Percentiles rank a stretch among this genome's conserved stretches.
Evolutionary conservation across 1,140 invertebrate genomes (phyloP).

Genomic region (Drosophila pseudoananassae): DNA sequence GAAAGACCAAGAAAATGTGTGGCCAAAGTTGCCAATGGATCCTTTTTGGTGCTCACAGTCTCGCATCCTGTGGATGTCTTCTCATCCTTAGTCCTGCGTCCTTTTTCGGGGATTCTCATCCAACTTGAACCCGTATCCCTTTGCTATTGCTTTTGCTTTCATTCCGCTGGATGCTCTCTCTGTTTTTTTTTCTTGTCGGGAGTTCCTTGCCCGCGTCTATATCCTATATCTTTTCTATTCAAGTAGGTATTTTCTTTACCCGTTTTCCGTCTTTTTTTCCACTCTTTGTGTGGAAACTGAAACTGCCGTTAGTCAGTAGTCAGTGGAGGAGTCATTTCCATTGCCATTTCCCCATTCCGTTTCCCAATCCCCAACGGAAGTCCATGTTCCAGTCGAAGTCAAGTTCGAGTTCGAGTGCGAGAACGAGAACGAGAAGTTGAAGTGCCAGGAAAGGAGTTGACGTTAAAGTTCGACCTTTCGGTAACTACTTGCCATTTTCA

Average conservation of each 20-base stretch:
- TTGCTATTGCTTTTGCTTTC: constrained; percentile 58
- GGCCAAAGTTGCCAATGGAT: constrained; percentile 62
- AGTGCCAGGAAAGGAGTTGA: constrained; percentile 16
- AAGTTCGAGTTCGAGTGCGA: constrained; percentile 1
- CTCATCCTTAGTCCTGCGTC: background rate
- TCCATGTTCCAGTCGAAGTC: constrained; percentile 23
- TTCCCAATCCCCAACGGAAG: constrained; percentile 37
- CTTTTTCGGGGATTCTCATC: background rate
- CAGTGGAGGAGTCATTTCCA: constrained; percentile 37
- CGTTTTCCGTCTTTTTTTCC: background rate
- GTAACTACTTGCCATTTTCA: background rate
- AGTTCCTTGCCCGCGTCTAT: constrained; percentile 13
- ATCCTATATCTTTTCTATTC: constrained; percentile 7
- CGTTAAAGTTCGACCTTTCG: constrained; percentile 2
- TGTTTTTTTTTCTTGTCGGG: background rate
- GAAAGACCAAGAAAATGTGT: constrained; percentile 25
- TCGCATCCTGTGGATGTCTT: constrained; percentile 25
- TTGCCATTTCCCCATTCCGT: constrained; percentile 14
- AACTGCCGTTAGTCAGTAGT: constrained; percentile 66
- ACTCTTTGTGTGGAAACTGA: constrained; percentile 45
- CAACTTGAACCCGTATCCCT: constrained; percentile 1
- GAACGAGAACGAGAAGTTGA: constrained; percentile 19
- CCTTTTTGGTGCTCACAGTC: constrained; percentile 16
- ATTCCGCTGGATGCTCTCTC: constrained; percentile 15
- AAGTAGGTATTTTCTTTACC: constrained; percentile 20